Percentiles rank a stretch among this genome's conserved stretches.
These are phyloP conservation scores for Drosophila tani DNA, from an alignment of 1,140 invertebrate genomes.

Conservation along the genomic window DNA sequence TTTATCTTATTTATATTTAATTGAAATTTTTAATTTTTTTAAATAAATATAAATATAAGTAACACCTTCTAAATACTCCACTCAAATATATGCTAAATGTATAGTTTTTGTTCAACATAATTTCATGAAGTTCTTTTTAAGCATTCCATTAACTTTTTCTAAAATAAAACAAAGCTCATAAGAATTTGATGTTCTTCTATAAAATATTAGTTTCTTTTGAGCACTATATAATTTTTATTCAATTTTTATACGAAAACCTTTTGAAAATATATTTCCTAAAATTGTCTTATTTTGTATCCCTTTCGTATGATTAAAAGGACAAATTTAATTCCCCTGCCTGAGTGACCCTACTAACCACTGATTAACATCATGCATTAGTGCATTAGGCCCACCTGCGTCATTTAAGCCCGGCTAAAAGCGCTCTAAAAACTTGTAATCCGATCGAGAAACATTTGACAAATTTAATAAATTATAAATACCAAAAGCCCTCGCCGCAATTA, in stretches of 20 bases:
- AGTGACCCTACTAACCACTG: constrained; percentile 20
- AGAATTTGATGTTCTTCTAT: no score
- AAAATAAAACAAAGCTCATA: no score
- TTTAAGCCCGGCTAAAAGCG: constrained; percentile 6
- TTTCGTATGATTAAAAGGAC: neutral
- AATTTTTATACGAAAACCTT: no score
- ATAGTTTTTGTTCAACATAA: neutral
- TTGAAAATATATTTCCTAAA: neutral
- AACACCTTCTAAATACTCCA: no score
- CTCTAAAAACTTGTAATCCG: constrained; percentile 29
- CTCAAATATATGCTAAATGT: neutral
- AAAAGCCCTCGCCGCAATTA: constrained; percentile 13
- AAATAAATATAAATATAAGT: no score
- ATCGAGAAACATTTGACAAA: constrained; percentile 18
- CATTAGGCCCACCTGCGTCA: constrained; percentile 32
- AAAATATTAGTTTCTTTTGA: no score
- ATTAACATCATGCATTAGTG: constrained; percentile 27
- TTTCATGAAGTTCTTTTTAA: no score
- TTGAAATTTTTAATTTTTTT: neutral
- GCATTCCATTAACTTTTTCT: no score
- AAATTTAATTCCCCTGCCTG: neutral
- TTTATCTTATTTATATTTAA: neutral
- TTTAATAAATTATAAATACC: constrained; percentile 33
- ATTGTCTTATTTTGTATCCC: neutral
- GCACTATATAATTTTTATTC: no score